Percentiles rank a stretch among this genome's conserved stretches.
phyloP scores from a whole-genome alignment of 35 echinoderm and acorn worm species.

The Ptychodera flava region DNA sequence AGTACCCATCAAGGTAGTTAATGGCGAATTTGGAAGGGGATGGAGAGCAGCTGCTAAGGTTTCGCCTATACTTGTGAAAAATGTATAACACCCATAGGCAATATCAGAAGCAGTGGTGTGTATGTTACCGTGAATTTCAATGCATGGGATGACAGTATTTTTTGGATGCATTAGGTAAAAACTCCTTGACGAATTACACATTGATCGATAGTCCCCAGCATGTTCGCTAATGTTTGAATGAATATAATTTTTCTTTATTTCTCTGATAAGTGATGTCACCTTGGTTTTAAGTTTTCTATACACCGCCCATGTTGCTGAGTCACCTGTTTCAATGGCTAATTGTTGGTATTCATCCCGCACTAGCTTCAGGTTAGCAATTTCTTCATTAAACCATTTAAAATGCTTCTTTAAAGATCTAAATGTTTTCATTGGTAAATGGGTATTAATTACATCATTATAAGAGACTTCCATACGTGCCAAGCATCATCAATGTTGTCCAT shows the following conservation, averaged over 20 bases:
- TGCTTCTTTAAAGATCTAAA: too few relatives aligned
- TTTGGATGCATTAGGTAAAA: neutral
- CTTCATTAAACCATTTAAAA: neutral
- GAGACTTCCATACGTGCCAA: neutral
- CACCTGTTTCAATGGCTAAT: neutral
- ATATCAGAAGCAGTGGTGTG: neutral
- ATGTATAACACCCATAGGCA: neutral
- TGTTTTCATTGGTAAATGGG: neutral
- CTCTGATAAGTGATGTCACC: neutral
- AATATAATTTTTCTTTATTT: neutral
- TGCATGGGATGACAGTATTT: neutral
- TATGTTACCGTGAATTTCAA: neutral
- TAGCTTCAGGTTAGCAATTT: neutral
- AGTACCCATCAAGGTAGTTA: neutral
- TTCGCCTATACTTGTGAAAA: neutral
- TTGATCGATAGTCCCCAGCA: neutral
- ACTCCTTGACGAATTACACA: neutral
- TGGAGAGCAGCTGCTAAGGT: neutral
- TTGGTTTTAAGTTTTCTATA: neutral
- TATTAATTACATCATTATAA: neutral
- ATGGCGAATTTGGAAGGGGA: neutral
- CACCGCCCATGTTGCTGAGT: neutral
- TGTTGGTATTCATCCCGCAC: neutral
- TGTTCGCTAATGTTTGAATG: neutral
- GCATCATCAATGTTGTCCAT: neutral